phyloP scores from a whole-genome alignment of 1,140 invertebrate species.

The Caerostris extrusa region DNA sequence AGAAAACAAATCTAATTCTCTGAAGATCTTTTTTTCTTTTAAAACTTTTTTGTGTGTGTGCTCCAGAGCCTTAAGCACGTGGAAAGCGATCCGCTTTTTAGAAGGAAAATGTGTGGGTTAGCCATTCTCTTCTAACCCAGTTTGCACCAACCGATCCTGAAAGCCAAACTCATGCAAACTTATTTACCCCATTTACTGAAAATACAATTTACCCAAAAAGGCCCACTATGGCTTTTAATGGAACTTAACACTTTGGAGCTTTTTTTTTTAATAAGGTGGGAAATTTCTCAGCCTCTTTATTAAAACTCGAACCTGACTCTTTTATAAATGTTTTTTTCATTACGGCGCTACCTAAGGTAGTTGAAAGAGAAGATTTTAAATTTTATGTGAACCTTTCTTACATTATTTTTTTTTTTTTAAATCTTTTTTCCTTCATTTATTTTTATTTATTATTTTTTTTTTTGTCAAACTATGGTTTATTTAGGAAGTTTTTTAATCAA shows the following conservation, averaged over 20 bases:
- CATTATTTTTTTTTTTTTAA: too few relatives aligned
- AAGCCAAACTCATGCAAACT: slow-evolving; percentile 17
- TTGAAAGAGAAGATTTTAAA: background rate
- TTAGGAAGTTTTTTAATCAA: background rate
- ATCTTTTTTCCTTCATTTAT: too few relatives aligned
- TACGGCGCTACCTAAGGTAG: background rate
- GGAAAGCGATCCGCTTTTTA: background rate
- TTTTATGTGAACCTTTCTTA: too few relatives aligned
- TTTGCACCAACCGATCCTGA: background rate
- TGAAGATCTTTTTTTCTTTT: background rate
- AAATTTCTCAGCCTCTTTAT: background rate
- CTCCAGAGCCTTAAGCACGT: background rate
- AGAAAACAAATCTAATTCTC: slow-evolving; percentile 19
- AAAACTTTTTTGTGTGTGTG: background rate
- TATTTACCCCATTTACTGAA: slow-evolving; percentile 41
- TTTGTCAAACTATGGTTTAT: background rate
- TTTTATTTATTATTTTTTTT: too few relatives aligned
- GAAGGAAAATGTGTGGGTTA: background rate
- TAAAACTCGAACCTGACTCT: slow-evolving; percentile 33
- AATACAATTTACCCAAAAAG: background rate
- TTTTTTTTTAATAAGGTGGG: slow-evolving; percentile 14
- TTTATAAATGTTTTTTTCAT: slow-evolving; percentile 39
- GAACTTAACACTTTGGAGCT: background rate
- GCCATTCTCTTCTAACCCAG: background rate
- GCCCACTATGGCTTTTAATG: slow-evolving; percentile 28